Base-by-base conservation (phyloP, 2,797 vertebrate species). In the Myotis vivesi region DNA sequence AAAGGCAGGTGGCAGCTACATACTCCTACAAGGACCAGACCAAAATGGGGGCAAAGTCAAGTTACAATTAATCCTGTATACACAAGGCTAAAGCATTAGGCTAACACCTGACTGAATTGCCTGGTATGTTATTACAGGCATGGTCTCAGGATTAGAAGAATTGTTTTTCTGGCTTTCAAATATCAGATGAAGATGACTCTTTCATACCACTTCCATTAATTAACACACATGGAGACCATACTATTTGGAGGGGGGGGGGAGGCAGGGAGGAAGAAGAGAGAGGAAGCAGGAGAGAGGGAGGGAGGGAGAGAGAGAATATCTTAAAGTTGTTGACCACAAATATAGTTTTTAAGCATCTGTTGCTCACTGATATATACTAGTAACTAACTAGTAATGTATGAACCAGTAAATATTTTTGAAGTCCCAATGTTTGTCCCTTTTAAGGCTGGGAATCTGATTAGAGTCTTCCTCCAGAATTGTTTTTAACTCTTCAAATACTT, bases 11-110 rank as follows among this genome's bases (percentile, higher is more conserved):
- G 36, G 49, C 25, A 92, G 10, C 46, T 23, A 84, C 6, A 19
- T 20, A 49, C 2, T 51, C 20, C 33, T 77, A 46, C 87, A 92
- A 71, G 5, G 9, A 89, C n/a, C 36, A 93, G 30, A 53, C 44
- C 33, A 44, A 96, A 95, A 86, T 30, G 46, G 36, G 16, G 41
- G 33, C 30, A 69, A 87, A 96, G 5, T 76, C 30, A 38, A 84
- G 57, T 6, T 86, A 16, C 57, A 73, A 73, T 87, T 68, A 57
- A 90, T 69, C 87, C 6, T 84, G 30, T 46, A n/a, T 44, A 23
- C 5, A 46, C 71, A 41, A 68, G 2, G 22, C 12, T 80, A 55
- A 76, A 19, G 68, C 75, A 81, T 53, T 20, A 55, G 8, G 36
- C 49, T 46, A 19, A 41, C 59, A 51, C n/a, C 23, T 85, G 10